Percentiles rank a stretch among this genome's conserved stretches.
Conservation (phyloP, 2,797 vertebrate genomes). For the Coregonus ussuriensis region DNA sequence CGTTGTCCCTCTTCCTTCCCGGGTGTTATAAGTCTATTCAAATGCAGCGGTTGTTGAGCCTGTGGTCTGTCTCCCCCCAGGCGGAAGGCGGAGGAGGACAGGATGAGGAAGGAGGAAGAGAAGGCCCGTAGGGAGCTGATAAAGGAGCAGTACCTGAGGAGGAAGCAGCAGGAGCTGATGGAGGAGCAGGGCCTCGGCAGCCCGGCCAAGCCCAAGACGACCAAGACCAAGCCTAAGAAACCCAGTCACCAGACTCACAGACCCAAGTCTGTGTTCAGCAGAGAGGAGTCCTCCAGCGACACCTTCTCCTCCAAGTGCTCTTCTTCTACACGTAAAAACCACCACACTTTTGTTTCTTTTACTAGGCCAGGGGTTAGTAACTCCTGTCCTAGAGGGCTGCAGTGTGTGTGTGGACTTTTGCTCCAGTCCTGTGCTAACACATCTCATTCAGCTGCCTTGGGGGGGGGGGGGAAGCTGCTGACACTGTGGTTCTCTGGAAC, state of each 20-base stretch:
- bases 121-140: slow-evolving; percentile 93
- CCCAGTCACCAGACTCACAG: slow-evolving; percentile 69
- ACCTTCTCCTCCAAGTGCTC: slow-evolving; percentile 83
- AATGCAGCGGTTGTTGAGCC: not conserved
- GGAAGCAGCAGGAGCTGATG: slow-evolving; percentile 92
- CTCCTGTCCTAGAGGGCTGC: not conserved
- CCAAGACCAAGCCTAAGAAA: slow-evolving; percentile 80
- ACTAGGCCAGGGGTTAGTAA: too few species aligned
- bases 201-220: slow-evolving; percentile 76
- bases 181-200: slow-evolving; percentile 91
- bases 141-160: slow-evolving; percentile 92
- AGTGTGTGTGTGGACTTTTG: not conserved
- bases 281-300: slow-evolving; percentile 86
- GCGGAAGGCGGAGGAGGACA: slow-evolving; percentile 93
- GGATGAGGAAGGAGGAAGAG: slow-evolving; percentile 94
- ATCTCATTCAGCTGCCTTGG: not conserved
- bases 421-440: not conserved
- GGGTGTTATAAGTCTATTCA: not conserved
- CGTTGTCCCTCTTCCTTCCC: not conserved
- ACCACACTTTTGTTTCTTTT: not conserved
- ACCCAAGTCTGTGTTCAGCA: slow-evolving; percentile 86
- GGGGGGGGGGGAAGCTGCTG: not conserved
- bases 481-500: not conserved
- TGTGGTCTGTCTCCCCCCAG: slow-evolving; percentile 63
- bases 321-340: slow-evolving; percentile 83